Evolutionary conservation across 2,113 vertebrate genomes (phyloP).

Genomic region (Gobiocypris rarus): DNA sequence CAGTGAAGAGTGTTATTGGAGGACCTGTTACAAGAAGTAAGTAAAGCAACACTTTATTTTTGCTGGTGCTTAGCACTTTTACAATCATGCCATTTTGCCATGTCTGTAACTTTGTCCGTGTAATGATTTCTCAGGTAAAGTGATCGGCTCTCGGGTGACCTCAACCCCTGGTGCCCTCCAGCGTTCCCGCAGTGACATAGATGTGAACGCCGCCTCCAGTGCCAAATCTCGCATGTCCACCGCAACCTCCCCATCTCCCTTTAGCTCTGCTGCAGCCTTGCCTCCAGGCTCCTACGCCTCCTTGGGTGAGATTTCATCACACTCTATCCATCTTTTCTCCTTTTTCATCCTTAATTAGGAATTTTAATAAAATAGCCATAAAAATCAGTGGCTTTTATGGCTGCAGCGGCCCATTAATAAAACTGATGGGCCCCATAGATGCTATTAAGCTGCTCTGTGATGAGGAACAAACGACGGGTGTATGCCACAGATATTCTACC

Average conservation of each 20-base stretch:
- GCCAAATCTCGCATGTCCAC: constrained; percentile 92
- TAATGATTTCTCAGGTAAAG: constrained; percentile 79
- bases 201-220: constrained; percentile 95
- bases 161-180: constrained; percentile 89
- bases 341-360: constrained; percentile 45
- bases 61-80: not conserved
- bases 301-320: constrained; percentile 82
- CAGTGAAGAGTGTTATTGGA: constrained; percentile 92
- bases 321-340: constrained; percentile 9
- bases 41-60: constrained; percentile 43
- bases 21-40: constrained; percentile 91
- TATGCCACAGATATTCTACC: constrained; percentile 2
- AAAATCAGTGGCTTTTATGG: constrained; percentile 68
- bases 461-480: constrained; percentile 61
- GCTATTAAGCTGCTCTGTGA: constrained; percentile 68
- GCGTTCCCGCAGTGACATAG: constrained; percentile 95
- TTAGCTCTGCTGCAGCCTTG: constrained; percentile 90
- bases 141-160: constrained; percentile 82
- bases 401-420: constrained; percentile 60
- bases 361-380: constrained; percentile 48
- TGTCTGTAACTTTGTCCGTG: not conserved
- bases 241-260: constrained; percentile 81
- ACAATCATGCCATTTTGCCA: not conserved
- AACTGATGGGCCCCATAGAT: constrained; percentile 41
- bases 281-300: constrained; percentile 98